Conservation (phyloP, 2,113 vertebrate species). For the Columba janthina region DNA sequence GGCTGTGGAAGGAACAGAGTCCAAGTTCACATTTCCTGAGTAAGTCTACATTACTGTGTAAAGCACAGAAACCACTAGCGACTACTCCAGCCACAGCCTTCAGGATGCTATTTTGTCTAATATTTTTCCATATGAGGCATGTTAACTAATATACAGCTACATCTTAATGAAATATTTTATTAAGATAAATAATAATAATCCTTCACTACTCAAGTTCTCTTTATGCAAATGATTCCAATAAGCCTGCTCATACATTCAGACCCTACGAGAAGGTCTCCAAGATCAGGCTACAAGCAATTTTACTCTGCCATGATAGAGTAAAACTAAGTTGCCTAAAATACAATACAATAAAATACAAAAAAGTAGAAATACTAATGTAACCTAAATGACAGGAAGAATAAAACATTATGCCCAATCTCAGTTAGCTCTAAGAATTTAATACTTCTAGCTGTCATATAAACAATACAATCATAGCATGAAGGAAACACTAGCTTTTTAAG, state of each 20-base stretch:
- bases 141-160: background rate
- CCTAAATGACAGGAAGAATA: background rate
- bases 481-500: background rate
- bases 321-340: slow-evolving; percentile 3
- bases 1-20: background rate
- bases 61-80: background rate
- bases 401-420: background rate
- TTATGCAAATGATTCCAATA: background rate
- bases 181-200: background rate
- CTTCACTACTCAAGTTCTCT: background rate
- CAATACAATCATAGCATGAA: background rate
- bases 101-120: background rate
- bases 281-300: background rate
- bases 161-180: slow-evolving; percentile 8
- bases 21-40: background rate
- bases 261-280: background rate
- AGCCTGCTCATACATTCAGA: background rate
- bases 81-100: background rate
- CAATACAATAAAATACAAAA: background rate
- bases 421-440: background rate
- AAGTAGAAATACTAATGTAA: background rate
- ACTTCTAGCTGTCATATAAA: background rate
- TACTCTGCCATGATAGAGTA: background rate
- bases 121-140: background rate
- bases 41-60: background rate